These are phyloP conservation scores for Pteromalus puparum DNA, from an alignment of 1,140 invertebrate species.

Conservation along the genomic window DNA sequence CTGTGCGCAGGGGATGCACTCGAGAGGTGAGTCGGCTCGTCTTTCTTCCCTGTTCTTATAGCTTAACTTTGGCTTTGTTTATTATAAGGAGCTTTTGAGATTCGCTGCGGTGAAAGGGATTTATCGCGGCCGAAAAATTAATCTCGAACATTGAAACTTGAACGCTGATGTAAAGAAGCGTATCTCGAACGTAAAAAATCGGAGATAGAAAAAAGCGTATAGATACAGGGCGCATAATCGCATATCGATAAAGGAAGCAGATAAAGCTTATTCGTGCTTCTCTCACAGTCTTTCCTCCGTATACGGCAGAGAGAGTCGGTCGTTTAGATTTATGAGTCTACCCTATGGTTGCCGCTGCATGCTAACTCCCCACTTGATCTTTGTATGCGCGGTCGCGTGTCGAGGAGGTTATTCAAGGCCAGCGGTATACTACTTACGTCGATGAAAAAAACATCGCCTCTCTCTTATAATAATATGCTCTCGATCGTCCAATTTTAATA, in stretches of 20 bases:
- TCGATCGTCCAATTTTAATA: background rate
- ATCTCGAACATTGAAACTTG: too few species aligned
- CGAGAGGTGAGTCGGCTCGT: slow-evolving; percentile 19
- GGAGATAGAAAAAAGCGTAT: too few species aligned
- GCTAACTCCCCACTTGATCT: slow-evolving; percentile 54
- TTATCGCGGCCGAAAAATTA: too few species aligned
- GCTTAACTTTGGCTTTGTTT: background rate
- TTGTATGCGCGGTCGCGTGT: slow-evolving; percentile 22
- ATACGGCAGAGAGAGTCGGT: background rate
- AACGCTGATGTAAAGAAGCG: too few species aligned
- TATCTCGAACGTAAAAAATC: background rate
- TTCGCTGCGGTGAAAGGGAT: background rate
- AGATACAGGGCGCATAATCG: background rate
- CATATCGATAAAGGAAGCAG: slow-evolving; percentile 23
- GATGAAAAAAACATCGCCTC: background rate
- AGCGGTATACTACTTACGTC: background rate
- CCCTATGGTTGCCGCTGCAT: slow-evolving; percentile 58
- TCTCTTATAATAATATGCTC: too few species aligned
- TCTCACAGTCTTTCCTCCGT: slow-evolving; percentile 50
- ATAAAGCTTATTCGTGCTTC: slow-evolving; percentile 33
- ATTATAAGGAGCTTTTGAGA: background rate
- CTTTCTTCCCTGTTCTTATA: background rate
- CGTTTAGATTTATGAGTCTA: slow-evolving; percentile 59
- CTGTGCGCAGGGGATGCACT: background rate
- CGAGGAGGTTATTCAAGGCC: slow-evolving; percentile 6